A percentile compares a stretch with the other conserved stretches of the same genome.
phyloP scores from a whole-genome alignment of 1,140 invertebrate species.

The Listronotus oregonensis region DNA sequence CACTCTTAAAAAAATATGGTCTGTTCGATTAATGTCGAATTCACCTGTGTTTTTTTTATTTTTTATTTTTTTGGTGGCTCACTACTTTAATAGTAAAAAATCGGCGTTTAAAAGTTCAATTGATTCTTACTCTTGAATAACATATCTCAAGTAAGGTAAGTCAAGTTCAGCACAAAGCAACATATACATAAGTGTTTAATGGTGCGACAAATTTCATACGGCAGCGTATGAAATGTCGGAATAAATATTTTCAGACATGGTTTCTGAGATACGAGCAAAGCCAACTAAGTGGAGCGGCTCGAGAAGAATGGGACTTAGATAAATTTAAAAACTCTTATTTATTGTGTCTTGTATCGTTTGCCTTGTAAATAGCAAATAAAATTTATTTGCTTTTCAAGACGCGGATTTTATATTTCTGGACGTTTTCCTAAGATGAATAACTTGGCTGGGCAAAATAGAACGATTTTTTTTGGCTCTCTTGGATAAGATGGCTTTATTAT shows the following conservation, averaged over 20 bases:
- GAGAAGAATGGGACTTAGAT: constrained; percentile 51
- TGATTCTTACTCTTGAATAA: no score
- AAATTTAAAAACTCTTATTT: constrained; percentile 53
- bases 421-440: constrained; percentile 5
- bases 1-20: no score
- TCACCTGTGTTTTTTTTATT: no score
- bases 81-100: no score
- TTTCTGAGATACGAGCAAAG: constrained; percentile 46
- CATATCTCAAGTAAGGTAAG: constrained; percentile 5
- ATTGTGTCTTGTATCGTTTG: constrained; percentile 47
- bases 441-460: background rate
- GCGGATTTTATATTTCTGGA: constrained; percentile 36
- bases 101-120: no score
- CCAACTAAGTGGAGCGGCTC: constrained; percentile 51
- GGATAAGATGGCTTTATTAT: background rate
- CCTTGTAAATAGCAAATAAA: constrained; percentile 49
- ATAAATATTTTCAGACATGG: constrained; percentile 50
- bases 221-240: constrained; percentile 52
- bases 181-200: constrained; percentile 52
- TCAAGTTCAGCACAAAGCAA: constrained; percentile 42
- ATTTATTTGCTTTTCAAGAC: constrained; percentile 43
- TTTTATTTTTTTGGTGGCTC: no score
- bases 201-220: constrained; percentile 55
- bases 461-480: background rate
- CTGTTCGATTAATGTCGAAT: no score